Evolutionary conservation across 2,888 invertebrate genomes (phyloP), one percentile per base, ranked within the genome.

Genomic region (Scaptomyza cyrtandrae): DNA sequence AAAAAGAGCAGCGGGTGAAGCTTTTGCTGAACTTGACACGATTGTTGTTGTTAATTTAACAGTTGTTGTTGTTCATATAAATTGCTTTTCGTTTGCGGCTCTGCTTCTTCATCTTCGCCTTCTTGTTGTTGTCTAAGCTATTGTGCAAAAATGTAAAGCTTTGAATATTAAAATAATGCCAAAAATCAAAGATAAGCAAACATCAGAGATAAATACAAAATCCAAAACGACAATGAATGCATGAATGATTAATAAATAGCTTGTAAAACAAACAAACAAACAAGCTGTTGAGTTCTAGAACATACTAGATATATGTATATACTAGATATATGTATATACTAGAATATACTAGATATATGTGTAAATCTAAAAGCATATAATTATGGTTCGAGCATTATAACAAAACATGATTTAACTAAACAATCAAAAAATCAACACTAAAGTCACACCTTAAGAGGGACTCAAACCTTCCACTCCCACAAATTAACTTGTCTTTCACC

Each of bases 21-120:
- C 80, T 85, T 86, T 78, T 86, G 82, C 76, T 85, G 85, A 85
- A 85, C 85, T 85, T 85, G 85, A 85, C 85, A 87, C 78, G 71
- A 80, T 82, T 85, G 68, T 65, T 55, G 24, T 62, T 62, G 52
- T 63, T 39, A 48, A 62, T 62, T 41, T 62, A 58, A 59, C 49
- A 60, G 58, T 49, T 64, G 53, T 53, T 69, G 45, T 55, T 68
- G 53, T 64, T 62, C 41, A 45, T 70, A 69, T 57, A 58, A 77
- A 78, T 75, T 52, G 65, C 39, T 64, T 53, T 53, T 54, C 37
- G 68, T 63, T 56, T 59, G 48, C 50, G 35, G 45, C 44, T 46
- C 46, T 16, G 16, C 56, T 13, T 24, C 52, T 39, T 7, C 24
- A 52, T 27, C 27, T 45, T 52, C 14, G 14, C 10, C 35, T n/a